Evolutionary conservation across 2,797 vertebrate genomes (phyloP).

Genomic region (Sebastes wilsoni): DNA sequence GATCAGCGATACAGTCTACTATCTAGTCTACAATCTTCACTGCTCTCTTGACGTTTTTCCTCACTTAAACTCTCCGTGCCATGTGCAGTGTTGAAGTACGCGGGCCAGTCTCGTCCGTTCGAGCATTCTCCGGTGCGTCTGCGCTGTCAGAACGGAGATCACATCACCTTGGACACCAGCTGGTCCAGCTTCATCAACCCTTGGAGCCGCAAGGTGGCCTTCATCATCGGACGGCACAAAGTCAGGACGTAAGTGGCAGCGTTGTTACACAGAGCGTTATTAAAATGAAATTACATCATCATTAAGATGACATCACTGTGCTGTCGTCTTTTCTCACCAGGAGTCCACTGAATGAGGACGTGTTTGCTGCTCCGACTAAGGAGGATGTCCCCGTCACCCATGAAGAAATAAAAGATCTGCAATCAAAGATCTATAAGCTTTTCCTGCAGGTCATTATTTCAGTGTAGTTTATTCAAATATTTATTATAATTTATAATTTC

Average conservation of each 20-base stretch:
- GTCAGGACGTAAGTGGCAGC: slow-evolving; percentile 86
- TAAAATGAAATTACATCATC: background rate
- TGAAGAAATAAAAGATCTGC: slow-evolving; percentile 88
- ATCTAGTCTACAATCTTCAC: background rate
- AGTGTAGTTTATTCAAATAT: background rate
- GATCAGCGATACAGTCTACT: background rate
- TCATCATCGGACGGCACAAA: slow-evolving; percentile 93
- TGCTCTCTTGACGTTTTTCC: background rate
- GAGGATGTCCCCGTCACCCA: slow-evolving; percentile 66
- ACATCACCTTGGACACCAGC: slow-evolving; percentile 91
- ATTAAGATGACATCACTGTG: background rate
- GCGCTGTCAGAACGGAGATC: slow-evolving; percentile 89
- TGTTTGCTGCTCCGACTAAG: slow-evolving; percentile 84
- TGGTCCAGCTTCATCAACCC: slow-evolving; percentile 94
- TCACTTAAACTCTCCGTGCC: background rate
- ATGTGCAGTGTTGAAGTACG: slow-evolving; percentile 85
- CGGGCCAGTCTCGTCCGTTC: slow-evolving; percentile 84
- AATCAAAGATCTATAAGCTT: slow-evolving; percentile 92
- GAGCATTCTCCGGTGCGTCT: slow-evolving; percentile 90
- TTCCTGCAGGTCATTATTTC: slow-evolving; percentile 86
- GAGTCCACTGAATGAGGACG: slow-evolving; percentile 92
- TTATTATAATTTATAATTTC: background rate
- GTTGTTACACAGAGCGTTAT: background rate
- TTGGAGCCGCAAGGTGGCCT: slow-evolving; percentile 92
- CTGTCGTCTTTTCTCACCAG: slow-evolving; percentile 66